Conservation (phyloP, 2,888 invertebrate genomes). For the Lasioglossum calceatum region DNA sequence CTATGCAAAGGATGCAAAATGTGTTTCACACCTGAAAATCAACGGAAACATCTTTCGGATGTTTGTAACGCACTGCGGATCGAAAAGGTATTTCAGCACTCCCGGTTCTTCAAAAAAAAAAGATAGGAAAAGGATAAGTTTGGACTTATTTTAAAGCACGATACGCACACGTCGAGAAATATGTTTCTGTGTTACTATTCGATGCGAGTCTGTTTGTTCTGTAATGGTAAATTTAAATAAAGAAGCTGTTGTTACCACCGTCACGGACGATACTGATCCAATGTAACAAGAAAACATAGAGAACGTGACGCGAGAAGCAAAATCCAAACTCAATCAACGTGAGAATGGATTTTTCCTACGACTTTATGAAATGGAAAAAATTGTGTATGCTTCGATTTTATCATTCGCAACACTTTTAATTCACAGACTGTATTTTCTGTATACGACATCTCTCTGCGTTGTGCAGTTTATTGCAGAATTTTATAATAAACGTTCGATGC, state of each 20-base stretch:
- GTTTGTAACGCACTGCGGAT: background rate
- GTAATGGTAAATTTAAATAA: conserved; percentile 1
- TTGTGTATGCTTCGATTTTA: background rate
- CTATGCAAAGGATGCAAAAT: background rate
- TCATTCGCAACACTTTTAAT: background rate
- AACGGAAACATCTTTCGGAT: background rate
- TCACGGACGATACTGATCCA: background rate
- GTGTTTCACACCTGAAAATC: background rate
- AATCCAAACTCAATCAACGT: background rate
- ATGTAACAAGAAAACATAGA: background rate
- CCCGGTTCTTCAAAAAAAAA: background rate
- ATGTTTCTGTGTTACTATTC: background rate
- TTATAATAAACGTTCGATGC: background rate
- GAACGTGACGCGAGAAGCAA: background rate
- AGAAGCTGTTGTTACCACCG: background rate
- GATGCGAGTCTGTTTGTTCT: background rate
- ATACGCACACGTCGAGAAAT: background rate
- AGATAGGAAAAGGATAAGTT: background rate
- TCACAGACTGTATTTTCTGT: background rate
- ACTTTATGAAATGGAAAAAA: background rate
- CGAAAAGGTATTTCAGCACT: background rate
- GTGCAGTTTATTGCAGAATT: too few species aligned
- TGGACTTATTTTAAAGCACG: background rate
- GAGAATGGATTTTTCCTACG: background rate
- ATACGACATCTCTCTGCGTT: background rate